A percentile compares a stretch with the other conserved stretches of the same genome.
Evolutionary conservation across 92 coral and sea anemone genomes (phyloP).

Genomic region (Paragorgia papillata): DNA sequence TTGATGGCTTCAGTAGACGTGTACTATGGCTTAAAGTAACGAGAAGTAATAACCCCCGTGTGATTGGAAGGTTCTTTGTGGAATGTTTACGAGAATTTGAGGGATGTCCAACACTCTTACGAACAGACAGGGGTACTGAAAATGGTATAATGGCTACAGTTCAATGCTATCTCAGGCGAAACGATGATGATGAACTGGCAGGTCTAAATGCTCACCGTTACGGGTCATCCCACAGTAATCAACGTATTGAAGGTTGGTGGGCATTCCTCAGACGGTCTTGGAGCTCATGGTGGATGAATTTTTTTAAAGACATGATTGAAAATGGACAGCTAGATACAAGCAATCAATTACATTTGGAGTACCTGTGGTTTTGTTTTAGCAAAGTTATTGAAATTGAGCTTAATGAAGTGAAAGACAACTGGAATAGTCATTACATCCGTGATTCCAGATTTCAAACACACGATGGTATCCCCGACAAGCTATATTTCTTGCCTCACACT

Average conservation of each 20-base stretch:
- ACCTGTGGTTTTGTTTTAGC: conserved; percentile 54
- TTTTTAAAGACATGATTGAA: conserved; percentile 34
- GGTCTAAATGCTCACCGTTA: conserved; percentile 49
- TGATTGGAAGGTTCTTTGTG: conserved; percentile 23
- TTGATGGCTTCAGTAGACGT: conserved; percentile 46
- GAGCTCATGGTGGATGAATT: conserved; percentile 60
- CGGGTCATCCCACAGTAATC: conserved; percentile 58
- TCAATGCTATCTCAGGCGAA: conserved; percentile 54
- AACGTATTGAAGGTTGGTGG: conserved; percentile 65
- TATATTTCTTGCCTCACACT: too few species aligned
- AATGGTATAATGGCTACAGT: conserved; percentile 49
- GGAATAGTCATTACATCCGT: conserved; percentile 54
- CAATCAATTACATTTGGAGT: conserved; percentile 41
- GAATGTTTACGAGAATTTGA: conserved; percentile 36
- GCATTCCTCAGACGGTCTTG: conserved; percentile 47
- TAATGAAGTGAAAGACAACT: conserved; percentile 52
- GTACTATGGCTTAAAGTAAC: conserved; percentile 47
- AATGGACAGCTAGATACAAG: conserved; percentile 52
- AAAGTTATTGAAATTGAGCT: conserved; percentile 51
- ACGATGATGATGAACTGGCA: conserved; percentile 40
- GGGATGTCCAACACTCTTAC: conserved; percentile 50
- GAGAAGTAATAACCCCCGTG: conserved; percentile 41
- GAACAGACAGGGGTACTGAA: conserved; percentile 54
- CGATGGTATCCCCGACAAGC: too few species aligned
- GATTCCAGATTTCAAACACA: conserved; percentile 54